Evolutionary conservation across 2,888 invertebrate species (phyloP).

Genomic region (Anodontia alba): DNA sequence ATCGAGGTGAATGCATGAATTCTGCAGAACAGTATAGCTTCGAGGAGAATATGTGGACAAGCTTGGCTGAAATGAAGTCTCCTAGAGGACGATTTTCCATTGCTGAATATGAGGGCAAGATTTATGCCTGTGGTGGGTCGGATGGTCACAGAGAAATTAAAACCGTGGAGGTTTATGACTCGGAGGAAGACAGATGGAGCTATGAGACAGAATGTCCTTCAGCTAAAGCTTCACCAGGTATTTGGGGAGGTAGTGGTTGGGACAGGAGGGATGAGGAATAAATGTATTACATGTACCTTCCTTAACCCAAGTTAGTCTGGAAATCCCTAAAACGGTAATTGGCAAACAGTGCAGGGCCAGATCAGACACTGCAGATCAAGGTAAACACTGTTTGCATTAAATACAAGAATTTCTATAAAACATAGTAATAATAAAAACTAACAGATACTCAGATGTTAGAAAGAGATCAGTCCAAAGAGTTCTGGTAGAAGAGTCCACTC

Average conservation of each 20-base stretch:
- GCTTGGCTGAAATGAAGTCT: slow-evolving; percentile 90
- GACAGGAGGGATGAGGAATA: too few relatives aligned
- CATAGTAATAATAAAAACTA: too few relatives aligned
- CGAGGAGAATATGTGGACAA: slow-evolving; percentile 89
- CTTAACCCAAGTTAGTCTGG: too few relatives aligned
- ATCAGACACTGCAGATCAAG: too few relatives aligned
- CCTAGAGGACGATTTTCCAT: slow-evolving; percentile 91
- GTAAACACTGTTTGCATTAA: too few relatives aligned
- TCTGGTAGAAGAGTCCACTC: too few relatives aligned
- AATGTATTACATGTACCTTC: too few relatives aligned
- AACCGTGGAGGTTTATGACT: slow-evolving; percentile 89
- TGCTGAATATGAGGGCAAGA: slow-evolving; percentile 88
- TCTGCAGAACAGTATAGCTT: slow-evolving; percentile 91
- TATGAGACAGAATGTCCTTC: slow-evolving; percentile 87
- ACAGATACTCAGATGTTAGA: too few relatives aligned
- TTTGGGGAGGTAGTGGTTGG: not conserved
- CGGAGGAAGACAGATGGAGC: slow-evolving; percentile 86
- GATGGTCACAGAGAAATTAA: slow-evolving; percentile 93
- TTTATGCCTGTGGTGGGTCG: slow-evolving; percentile 92
- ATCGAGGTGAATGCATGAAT: slow-evolving; percentile 92
- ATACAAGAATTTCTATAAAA: too few relatives aligned
- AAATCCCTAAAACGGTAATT: too few relatives aligned
- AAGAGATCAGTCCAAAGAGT: too few relatives aligned
- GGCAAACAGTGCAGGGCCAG: too few relatives aligned
- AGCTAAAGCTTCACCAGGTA: slow-evolving; percentile 58